Percentiles rank a stretch among this genome's conserved stretches.
These are phyloP conservation scores for Clytia hemisphaerica DNA, from an alignment of 30 jellyfish, hydroid and myxozoan genomes.

Conservation along the genomic window DNA sequence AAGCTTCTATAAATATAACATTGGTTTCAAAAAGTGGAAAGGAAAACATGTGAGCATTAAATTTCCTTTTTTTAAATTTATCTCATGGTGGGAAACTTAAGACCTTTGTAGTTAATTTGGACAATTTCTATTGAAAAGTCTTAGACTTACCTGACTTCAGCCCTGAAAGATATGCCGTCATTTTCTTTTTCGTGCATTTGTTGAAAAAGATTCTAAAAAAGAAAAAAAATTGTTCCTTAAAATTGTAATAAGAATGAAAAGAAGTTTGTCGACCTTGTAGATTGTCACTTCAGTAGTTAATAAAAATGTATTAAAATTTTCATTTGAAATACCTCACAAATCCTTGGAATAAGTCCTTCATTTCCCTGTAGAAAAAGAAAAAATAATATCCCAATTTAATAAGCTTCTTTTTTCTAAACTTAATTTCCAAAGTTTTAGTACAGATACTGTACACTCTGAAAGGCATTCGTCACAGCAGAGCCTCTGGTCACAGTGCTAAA, in stretches of 20 bases:
- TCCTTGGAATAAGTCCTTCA: conserved; percentile 34
- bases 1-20: neutral
- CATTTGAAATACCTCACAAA: conserved; percentile 26
- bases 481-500: neutral
- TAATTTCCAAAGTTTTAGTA: too few relatives aligned
- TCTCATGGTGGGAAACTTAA: too few relatives aligned
- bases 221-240: neutral
- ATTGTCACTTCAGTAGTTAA: neutral
- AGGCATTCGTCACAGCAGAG: neutral
- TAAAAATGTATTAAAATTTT: too few relatives aligned
- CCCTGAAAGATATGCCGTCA: conserved; percentile 85
- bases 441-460: neutral
- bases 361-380: conserved; percentile 41
- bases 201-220: conserved; percentile 59
- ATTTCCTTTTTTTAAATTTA: too few relatives aligned
- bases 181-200: conserved; percentile 70
- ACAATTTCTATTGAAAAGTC: too few relatives aligned
- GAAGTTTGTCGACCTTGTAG: neutral
- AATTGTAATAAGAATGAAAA: neutral
- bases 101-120: too few relatives aligned
- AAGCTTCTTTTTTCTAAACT: neutral
- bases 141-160: conserved; percentile 87
- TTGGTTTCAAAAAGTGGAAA: neutral
- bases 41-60: neutral
- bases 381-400: neutral